These are phyloP conservation scores for Platycercus adscitus DNA, from an alignment of 2,113 vertebrate species.

Conservation along the genomic window DNA sequence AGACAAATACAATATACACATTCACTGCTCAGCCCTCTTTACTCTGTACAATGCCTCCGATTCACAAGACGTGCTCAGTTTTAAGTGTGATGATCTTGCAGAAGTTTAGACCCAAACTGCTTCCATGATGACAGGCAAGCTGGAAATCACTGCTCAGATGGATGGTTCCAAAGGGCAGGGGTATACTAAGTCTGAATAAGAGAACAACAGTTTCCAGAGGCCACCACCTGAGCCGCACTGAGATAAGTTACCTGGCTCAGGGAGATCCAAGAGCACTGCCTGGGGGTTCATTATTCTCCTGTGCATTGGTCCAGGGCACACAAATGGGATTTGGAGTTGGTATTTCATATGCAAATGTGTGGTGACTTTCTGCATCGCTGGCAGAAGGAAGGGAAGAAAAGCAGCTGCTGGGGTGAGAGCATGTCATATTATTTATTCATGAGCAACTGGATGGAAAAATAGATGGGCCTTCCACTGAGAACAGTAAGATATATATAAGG, in stretches of 20 bases:
- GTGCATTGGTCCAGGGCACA: not conserved
- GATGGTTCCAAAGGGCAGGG: not conserved
- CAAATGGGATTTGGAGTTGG: not conserved
- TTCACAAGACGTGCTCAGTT: not conserved
- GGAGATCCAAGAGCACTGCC: not conserved
- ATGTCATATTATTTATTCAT: not conserved
- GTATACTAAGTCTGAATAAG: not conserved
- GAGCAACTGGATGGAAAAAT: conserved; percentile 7
- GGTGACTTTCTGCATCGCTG: not conserved
- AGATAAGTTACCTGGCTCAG: not conserved
- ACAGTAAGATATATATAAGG: not conserved
- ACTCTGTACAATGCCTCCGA: not conserved
- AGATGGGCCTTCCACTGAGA: not conserved
- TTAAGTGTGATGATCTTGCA: not conserved
- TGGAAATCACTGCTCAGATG: not conserved
- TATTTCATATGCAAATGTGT: not conserved
- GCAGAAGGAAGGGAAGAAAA: not conserved
- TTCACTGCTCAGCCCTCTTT: not conserved
- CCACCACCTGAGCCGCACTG: not conserved
- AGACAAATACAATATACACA: not conserved
- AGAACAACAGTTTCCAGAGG: not conserved
- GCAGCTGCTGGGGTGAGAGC: conserved; percentile 24
- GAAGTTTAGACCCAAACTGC: not conserved
- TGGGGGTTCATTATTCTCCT: not conserved
- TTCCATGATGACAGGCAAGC: not conserved